Conservation (phyloP, 2,113 vertebrate genomes). For the Muntiacus reevesi region DNA sequence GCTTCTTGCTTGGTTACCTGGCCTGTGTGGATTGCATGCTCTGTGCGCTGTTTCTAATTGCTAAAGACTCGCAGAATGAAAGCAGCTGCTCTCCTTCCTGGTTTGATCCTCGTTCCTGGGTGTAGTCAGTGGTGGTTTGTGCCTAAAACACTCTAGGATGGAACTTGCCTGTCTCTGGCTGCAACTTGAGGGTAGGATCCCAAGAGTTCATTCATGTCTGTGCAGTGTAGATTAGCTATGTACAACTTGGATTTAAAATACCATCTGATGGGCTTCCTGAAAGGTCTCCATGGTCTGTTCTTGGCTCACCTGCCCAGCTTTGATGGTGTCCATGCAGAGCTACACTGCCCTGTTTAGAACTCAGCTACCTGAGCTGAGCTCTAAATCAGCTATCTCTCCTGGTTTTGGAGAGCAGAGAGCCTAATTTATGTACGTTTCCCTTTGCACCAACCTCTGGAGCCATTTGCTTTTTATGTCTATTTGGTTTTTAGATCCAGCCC, state of each 20-base stretch:
- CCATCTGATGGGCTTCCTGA: not conserved
- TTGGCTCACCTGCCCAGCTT: not conserved
- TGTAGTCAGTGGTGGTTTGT: not conserved
- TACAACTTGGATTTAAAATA: not conserved
- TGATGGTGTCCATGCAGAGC: fast-evolving
- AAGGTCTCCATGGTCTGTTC: not conserved
- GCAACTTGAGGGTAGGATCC: not conserved
- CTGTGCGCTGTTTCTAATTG: not conserved
- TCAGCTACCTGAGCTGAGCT: not conserved
- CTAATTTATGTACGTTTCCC: not conserved
- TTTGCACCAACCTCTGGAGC: not conserved
- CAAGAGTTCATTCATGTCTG: not conserved
- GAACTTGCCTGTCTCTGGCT: not conserved
- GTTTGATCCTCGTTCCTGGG: not conserved
- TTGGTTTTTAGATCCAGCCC: not conserved
- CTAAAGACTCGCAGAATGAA: not conserved
- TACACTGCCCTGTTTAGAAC: fast-evolving
- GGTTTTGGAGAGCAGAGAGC: not conserved
- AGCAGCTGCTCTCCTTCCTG: not conserved
- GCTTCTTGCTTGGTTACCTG: not conserved
- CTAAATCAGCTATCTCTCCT: not conserved
- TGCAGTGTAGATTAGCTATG: not conserved
- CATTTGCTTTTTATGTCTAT: not conserved
- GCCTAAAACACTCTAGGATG: not conserved
- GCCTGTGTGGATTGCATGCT: fast-evolving